These are phyloP conservation scores for Dromococcyx pavoninus DNA, from an alignment of 2,797 vertebrate genomes.

Conservation along the genomic window DNA sequence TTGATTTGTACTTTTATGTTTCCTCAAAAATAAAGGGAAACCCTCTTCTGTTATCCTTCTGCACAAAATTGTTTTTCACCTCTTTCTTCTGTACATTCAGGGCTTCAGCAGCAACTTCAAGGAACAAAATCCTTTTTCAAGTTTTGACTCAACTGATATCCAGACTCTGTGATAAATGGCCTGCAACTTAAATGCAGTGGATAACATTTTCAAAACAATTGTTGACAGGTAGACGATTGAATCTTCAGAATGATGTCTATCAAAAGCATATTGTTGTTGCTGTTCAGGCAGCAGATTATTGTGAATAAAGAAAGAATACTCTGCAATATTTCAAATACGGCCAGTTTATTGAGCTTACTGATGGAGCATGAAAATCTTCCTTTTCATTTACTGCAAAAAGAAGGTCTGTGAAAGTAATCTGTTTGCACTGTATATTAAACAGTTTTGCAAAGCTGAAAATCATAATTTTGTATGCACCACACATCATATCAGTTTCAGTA, in stretches of 20 bases:
- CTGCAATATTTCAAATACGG: background rate
- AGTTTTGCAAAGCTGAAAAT: background rate
- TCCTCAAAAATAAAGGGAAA: background rate
- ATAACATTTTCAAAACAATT: background rate
- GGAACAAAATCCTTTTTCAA: background rate
- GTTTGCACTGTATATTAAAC: background rate
- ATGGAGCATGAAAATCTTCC: constrained; percentile 1
- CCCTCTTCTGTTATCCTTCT: background rate
- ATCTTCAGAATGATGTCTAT: background rate
- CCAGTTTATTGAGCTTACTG: background rate
- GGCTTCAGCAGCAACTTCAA: background rate
- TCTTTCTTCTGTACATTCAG: background rate
- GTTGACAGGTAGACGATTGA: background rate
- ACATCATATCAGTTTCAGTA: background rate
- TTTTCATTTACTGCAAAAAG: background rate
- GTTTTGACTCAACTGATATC: background rate
- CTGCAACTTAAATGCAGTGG: background rate
- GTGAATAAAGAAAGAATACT: background rate
- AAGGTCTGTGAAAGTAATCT: background rate
- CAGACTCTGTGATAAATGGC: background rate
- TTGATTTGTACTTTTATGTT: background rate
- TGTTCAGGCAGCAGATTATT: background rate
- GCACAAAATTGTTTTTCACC: background rate
- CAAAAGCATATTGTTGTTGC: background rate
- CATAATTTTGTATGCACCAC: background rate